A percentile compares a stretch with the other conserved stretches of the same genome.
Conservation (phyloP, 2,888 invertebrate species). For the Ectropis crepuscularia region DNA sequence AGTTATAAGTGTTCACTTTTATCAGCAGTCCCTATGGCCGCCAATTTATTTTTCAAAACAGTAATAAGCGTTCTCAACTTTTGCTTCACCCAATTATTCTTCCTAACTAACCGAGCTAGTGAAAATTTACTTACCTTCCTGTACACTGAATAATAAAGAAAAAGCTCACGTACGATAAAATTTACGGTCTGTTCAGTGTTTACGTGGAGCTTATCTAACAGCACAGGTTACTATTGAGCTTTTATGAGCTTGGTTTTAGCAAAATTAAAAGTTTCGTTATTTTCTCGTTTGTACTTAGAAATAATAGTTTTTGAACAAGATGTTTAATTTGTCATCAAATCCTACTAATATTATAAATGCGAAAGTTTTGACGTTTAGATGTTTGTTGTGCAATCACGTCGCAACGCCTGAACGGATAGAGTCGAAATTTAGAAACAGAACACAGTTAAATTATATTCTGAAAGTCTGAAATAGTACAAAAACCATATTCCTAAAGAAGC, state of each 20-base stretch:
- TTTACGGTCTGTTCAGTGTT: conserved; percentile 23
- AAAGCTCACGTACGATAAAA: conserved; percentile 23
- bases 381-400: no score
- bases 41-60: no score
- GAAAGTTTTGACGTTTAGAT: no score
- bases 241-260: conserved; percentile 8
- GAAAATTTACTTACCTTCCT: conserved; percentile 7
- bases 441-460: no score
- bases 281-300: background rate
- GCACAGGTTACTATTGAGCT: conserved; percentile 24
- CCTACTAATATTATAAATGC: no score
- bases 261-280: conserved; percentile 12
- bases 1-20: no score
- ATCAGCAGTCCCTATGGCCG: no score
- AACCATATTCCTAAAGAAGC: no score
- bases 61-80: background rate
- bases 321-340: background rate
- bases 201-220: conserved; percentile 40
- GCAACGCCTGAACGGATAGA: no score
- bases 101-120: conserved; percentile 10
- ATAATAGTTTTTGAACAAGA: background rate
- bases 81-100: conserved; percentile 5
- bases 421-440: no score
- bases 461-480: no score
- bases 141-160: conserved; percentile 24